These are phyloP conservation scores for Aphaenogaster rudis DNA, from an alignment of 1,140 invertebrate species.

Conservation along the genomic window DNA sequence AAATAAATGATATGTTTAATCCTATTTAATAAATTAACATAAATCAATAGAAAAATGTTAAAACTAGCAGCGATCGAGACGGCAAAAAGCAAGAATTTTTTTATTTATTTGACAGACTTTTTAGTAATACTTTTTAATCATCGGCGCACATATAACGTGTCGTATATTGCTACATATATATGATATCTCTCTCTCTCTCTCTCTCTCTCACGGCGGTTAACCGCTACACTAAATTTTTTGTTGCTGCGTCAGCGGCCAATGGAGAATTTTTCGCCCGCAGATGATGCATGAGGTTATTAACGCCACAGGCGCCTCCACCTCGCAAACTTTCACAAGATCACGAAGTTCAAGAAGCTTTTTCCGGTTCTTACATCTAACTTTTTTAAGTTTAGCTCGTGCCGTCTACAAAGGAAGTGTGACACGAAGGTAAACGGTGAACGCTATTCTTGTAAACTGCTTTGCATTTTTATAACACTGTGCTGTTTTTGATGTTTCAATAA, in stretches of 20 bases:
- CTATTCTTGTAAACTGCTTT: slow-evolving; percentile 28
- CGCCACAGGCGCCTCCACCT: slow-evolving; percentile 28
- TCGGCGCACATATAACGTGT: neutral
- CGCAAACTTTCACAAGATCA: slow-evolving; percentile 40
- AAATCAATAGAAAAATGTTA: slow-evolving; percentile 5
- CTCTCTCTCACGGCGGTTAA: slow-evolving; percentile 2
- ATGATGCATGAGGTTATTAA: slow-evolving; percentile 64
- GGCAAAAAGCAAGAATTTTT: neutral
- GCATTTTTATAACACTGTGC: neutral
- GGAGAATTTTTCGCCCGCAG: slow-evolving; percentile 49
- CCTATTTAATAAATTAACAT: slow-evolving; percentile 12
- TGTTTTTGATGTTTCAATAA: slow-evolving; percentile 9
- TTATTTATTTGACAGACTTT: neutral
- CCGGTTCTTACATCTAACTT: slow-evolving; percentile 27
- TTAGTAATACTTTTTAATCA: neutral
- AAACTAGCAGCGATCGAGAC: neutral
- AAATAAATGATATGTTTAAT: neutral
- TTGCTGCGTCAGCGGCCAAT: slow-evolving; percentile 49
- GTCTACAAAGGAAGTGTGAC: slow-evolving; percentile 45
- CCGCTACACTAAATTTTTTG: slow-evolving; percentile 19
- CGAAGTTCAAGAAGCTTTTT: slow-evolving; percentile 57
- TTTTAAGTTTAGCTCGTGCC: slow-evolving; percentile 12
- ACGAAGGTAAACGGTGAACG: slow-evolving; percentile 21
- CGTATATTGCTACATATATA: neutral
- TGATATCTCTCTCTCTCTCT: neutral